Evolutionary conservation across 2,113 vertebrate genomes (phyloP).

Genomic region (Pantherophis guttatus): DNA sequence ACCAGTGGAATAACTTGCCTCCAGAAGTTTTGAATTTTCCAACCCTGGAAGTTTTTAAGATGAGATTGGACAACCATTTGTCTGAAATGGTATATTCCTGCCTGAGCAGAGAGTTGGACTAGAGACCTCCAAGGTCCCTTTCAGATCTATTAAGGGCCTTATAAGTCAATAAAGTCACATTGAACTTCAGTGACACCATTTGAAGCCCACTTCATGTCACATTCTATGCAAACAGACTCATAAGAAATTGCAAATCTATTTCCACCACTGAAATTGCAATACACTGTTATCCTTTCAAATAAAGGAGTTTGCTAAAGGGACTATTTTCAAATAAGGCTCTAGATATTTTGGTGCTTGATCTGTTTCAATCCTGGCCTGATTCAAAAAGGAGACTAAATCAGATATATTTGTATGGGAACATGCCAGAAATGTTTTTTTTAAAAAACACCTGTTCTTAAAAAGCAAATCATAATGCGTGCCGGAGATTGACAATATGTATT

Average conservation of each 20-base stretch:
- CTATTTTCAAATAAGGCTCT: background rate
- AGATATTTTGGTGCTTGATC: background rate
- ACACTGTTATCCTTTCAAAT: background rate
- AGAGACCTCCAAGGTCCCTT: too few species aligned
- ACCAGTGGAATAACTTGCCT: too few species aligned
- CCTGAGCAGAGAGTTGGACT: too few species aligned
- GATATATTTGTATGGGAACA: conserved; percentile 16
- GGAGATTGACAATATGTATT: conserved; percentile 54
- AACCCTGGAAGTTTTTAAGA: too few species aligned
- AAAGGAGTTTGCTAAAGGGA: background rate
- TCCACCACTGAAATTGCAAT: background rate
- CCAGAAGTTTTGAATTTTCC: too few species aligned
- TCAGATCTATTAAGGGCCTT: background rate
- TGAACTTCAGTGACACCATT: background rate
- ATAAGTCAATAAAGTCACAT: background rate
- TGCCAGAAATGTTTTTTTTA: conserved; percentile 21
- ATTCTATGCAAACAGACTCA: background rate
- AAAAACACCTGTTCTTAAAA: conserved; percentile 38
- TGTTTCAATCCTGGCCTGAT: background rate
- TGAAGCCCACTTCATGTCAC: background rate
- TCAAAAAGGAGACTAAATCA: conserved; percentile 8
- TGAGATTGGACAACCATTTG: too few species aligned
- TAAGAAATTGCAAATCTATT: background rate
- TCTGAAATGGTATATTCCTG: too few species aligned
- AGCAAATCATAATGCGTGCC: background rate